These are phyloP conservation scores for Thelaira solivaga DNA, from an alignment of 2,888 invertebrate species.

Conservation along the genomic window DNA sequence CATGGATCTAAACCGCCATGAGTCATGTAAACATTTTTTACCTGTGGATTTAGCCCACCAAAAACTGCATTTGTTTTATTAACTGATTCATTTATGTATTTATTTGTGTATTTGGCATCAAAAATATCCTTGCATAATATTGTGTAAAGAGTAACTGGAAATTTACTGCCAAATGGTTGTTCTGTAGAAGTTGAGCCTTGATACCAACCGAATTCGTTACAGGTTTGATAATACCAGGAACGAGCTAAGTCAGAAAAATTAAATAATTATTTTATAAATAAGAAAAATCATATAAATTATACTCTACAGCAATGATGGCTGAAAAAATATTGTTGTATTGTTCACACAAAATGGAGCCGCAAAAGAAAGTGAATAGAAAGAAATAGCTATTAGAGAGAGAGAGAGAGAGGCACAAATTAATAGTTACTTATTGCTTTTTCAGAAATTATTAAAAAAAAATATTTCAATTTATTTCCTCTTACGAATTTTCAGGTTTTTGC, in stretches of 20 bases:
- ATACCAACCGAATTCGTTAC: constrained; percentile 91
- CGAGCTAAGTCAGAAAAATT: constrained; percentile 82
- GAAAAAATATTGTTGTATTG: too few relatives aligned
- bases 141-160: constrained; percentile 70
- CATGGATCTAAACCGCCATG: constrained; percentile 80
- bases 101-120: constrained; percentile 66
- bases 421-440: too few relatives aligned
- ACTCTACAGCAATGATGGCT: too few relatives aligned
- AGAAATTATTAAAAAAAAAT: too few relatives aligned
- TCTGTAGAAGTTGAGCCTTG: constrained; percentile 82
- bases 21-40: constrained; percentile 78
- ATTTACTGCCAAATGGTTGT: constrained; percentile 79
- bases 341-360: too few relatives aligned
- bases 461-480: too few relatives aligned
- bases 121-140: constrained; percentile 72
- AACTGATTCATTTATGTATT: constrained; percentile 63
- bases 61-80: constrained; percentile 77
- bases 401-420: too few relatives aligned
- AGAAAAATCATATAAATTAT: background rate
- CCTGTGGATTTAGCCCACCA: constrained; percentile 77
- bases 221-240: constrained; percentile 90
- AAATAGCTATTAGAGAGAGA: too few relatives aligned
- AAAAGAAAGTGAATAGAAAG: too few relatives aligned
- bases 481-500: too few relatives aligned
- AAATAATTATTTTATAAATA: too few relatives aligned